Conservation (phyloP, 2,113 vertebrate genomes). For the Limnothrissa miodon region DNA sequence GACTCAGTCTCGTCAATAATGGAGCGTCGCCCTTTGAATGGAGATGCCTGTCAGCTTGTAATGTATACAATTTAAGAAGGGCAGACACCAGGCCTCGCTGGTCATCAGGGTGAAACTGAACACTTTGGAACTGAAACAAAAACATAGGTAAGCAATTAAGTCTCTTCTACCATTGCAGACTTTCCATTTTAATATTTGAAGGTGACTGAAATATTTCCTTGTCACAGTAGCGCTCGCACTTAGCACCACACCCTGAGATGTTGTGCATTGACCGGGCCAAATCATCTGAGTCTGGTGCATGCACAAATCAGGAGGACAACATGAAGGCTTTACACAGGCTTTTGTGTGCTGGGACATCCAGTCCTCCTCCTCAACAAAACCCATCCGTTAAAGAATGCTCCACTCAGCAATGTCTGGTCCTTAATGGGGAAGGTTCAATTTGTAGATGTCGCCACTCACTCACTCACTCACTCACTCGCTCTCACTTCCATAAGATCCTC, state of each 20-base stretch:
- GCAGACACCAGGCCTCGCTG: neutral
- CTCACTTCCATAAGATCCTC: too few species aligned
- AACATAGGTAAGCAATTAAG: neutral
- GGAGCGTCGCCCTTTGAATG: constrained; percentile 29
- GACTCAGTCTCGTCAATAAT: constrained; percentile 61
- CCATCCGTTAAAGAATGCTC: neutral
- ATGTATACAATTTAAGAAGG: neutral
- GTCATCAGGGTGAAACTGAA: neutral
- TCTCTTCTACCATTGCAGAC: neutral
- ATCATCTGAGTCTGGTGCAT: too few species aligned
- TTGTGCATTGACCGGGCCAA: too few species aligned
- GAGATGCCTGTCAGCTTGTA: neutral
- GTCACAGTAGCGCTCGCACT: neutral
- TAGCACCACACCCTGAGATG: too few species aligned
- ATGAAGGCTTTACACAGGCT: neutral
- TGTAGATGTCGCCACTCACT: neutral
- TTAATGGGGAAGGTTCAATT: neutral
- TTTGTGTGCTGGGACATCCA: neutral
- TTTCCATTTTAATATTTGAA: neutral
- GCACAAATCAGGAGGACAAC: neutral
- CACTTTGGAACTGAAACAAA: neutral
- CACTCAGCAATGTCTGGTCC: too few species aligned
- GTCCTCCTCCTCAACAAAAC: too few species aligned
- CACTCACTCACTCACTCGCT: too few species aligned
- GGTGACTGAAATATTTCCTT: neutral